A percentile compares a stretch with the other conserved stretches of the same genome.
phyloP scores from a whole-genome alignment of 2,888 invertebrate genomes.

The Temnothorax rugatulus region DNA sequence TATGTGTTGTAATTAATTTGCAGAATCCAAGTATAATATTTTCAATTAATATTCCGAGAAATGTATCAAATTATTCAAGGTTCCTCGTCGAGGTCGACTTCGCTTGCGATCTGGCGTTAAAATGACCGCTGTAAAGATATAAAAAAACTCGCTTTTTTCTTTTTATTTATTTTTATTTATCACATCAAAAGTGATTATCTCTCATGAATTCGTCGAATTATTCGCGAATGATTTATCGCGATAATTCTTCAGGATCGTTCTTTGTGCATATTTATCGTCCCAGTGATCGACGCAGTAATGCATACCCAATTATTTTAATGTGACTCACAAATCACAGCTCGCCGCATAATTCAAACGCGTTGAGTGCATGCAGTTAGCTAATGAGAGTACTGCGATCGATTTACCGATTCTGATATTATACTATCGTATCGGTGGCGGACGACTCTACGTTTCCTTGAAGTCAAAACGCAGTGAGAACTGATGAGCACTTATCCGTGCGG shows the following conservation, averaged over 20 bases:
- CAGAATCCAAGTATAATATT: not conserved
- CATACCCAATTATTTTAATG: conserved; percentile 37
- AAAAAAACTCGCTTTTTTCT: not conserved
- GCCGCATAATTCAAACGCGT: not conserved
- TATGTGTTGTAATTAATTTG: not conserved
- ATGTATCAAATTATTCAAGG: not conserved
- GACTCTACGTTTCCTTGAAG: conserved; percentile 7
- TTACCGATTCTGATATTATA: not conserved
- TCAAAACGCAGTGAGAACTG: not conserved
- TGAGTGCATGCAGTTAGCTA: conserved; percentile 41
- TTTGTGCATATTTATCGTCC: conserved; percentile 21
- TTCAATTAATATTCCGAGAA: not conserved
- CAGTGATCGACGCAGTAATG: not conserved
- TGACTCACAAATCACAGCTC: conserved; percentile 16
- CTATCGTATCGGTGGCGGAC: not conserved
- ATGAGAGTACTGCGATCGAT: conserved; percentile 32
- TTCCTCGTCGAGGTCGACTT: not conserved
- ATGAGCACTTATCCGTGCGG: not conserved
- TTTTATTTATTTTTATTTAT: not conserved
- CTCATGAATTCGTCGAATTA: not conserved
- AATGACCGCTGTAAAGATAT: not conserved
- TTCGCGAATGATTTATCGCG: not conserved
- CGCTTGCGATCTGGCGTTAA: not conserved
- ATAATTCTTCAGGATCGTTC: not conserved
- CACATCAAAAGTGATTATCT: not conserved